These are phyloP conservation scores for Helicolenus hilgendorfi DNA, from an alignment of 2,797 vertebrate species.

Conservation along the genomic window DNA sequence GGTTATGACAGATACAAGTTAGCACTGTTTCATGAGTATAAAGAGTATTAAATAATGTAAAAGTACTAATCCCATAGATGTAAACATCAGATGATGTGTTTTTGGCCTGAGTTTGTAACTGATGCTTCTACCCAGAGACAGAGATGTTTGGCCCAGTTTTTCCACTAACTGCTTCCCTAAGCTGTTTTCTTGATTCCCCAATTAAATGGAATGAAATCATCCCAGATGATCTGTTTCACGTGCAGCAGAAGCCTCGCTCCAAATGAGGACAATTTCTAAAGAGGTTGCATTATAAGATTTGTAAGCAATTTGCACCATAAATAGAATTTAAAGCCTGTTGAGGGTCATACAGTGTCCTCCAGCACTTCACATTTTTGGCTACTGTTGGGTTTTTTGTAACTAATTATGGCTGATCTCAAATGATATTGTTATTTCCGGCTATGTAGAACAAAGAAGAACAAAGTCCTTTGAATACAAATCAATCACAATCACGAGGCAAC, in stretches of 20 bases:
- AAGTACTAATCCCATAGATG: background rate
- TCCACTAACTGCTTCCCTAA: slow-evolving; percentile 57
- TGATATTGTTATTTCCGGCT: background rate
- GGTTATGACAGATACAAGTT: too few relatives aligned
- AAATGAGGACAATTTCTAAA: slow-evolving; percentile 27
- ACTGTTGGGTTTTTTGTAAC: background rate
- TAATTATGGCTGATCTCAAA: background rate
- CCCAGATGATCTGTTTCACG: slow-evolving; percentile 49
- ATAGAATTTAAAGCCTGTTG: background rate
- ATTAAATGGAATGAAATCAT: slow-evolving; percentile 72
- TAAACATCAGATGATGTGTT: background rate
- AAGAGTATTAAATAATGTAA: too few relatives aligned
- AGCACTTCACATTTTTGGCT: background rate
- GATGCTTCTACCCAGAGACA: background rate
- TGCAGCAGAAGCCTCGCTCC: slow-evolving; percentile 12
- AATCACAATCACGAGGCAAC: background rate
- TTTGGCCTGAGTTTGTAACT: background rate
- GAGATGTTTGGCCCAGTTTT: slow-evolving; percentile 70
- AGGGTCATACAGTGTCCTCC: background rate
- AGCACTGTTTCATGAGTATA: too few relatives aligned
- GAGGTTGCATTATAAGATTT: slow-evolving; percentile 10
- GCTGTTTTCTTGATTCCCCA: slow-evolving; percentile 68
- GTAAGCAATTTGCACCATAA: slow-evolving; percentile 9
- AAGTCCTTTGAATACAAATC: background rate
- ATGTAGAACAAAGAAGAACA: background rate